Conservation (phyloP, 2,888 invertebrate species). For the Altica lythri region DNA sequence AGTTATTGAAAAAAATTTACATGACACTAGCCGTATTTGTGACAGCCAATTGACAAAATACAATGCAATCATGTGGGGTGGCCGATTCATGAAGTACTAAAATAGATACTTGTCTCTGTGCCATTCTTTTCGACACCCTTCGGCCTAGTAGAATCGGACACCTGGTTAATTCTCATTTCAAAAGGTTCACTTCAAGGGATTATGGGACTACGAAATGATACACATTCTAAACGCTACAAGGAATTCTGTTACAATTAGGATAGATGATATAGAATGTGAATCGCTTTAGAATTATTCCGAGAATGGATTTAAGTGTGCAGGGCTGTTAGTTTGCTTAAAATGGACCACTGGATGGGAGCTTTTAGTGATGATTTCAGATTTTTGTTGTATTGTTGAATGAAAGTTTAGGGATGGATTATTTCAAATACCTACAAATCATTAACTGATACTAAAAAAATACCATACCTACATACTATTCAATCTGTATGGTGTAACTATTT, state of each 20-base stretch:
- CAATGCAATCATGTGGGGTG: conserved; percentile 58
- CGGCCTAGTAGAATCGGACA: conserved; percentile 34
- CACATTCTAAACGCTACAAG: conserved; percentile 9
- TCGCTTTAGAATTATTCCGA: conserved; percentile 1
- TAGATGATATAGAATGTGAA: conserved; percentile 5
- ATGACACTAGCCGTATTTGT: conserved; percentile 57
- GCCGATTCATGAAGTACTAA: conserved; percentile 56
- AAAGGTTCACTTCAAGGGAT: conserved; percentile 24
- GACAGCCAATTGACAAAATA: conserved; percentile 58
- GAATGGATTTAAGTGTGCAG: conserved; percentile 20
- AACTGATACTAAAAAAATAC: too few relatives aligned
- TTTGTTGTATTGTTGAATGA: conserved; percentile 8
- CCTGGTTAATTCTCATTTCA: conserved; percentile 25
- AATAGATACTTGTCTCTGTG: conserved; percentile 55
- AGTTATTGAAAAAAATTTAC: conserved; percentile 54
- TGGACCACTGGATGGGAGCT: conserved; percentile 21
- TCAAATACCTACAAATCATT: too few relatives aligned
- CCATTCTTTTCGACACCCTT: conserved; percentile 47
- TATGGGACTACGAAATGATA: conserved; percentile 7
- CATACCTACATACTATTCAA: too few relatives aligned
- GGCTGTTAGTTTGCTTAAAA: conserved; percentile 15
- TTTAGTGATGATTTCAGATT: conserved; percentile 9
- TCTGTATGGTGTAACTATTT: too few relatives aligned
- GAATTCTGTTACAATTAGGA: background rate
- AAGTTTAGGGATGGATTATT: conserved; percentile 5